Conservation (phyloP, 2,888 invertebrate genomes). For the Campopleginae sp. region DNA sequence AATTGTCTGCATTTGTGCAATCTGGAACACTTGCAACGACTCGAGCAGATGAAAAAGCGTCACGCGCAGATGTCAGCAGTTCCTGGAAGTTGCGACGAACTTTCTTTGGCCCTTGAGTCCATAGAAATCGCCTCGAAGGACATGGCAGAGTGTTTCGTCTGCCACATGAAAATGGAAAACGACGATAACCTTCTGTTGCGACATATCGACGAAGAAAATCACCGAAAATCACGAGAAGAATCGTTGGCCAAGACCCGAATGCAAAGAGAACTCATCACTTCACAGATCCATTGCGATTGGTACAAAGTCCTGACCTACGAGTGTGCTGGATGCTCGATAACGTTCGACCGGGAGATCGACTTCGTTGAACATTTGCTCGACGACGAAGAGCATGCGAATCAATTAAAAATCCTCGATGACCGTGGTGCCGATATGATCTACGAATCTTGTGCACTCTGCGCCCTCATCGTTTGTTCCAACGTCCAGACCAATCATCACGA, state of each 20-base stretch:
- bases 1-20: slow-evolving; percentile 71
- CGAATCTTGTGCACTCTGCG: slow-evolving; percentile 58
- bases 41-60: slow-evolving; percentile 66
- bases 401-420: neutral
- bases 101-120: slow-evolving; percentile 69
- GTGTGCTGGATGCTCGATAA: slow-evolving; percentile 41
- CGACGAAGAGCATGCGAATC: slow-evolving; percentile 5
- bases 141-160: slow-evolving; percentile 67
- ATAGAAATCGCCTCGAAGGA: slow-evolving; percentile 68
- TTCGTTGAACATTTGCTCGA: slow-evolving; percentile 36
- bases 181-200: slow-evolving; percentile 6
- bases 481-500: slow-evolving; percentile 38
- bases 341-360: slow-evolving; percentile 22
- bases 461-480: slow-evolving; percentile 19
- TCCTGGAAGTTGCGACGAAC: slow-evolving; percentile 69
- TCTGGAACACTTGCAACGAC: slow-evolving; percentile 66
- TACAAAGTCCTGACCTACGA: slow-evolving; percentile 55
- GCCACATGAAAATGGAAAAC: slow-evolving; percentile 33
- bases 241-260: neutral
- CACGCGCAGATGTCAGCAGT: slow-evolving; percentile 52
- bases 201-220: slow-evolving; percentile 35
- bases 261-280: neutral
- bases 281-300: slow-evolving; percentile 41
- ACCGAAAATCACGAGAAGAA: slow-evolving; percentile 1
- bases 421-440: slow-evolving; percentile 21